phyloP scores from a whole-genome alignment of 1,140 invertebrate species.

The Samia ricini region DNA sequence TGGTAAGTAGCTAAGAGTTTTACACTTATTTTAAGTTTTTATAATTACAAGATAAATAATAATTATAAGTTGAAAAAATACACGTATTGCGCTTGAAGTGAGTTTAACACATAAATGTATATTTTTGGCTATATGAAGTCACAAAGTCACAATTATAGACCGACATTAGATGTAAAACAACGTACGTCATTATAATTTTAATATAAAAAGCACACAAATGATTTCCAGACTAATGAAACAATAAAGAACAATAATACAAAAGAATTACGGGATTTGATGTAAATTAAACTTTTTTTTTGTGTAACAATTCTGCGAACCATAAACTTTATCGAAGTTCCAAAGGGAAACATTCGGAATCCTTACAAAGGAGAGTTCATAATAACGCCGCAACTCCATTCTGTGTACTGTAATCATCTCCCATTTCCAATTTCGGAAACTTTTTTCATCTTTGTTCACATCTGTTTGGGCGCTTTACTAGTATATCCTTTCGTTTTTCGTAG shows the following conservation, averaged over 20 bases:
- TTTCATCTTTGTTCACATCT: conserved; percentile 72
- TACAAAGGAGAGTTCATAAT: conserved; percentile 63
- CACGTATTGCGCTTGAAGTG: too few relatives aligned
- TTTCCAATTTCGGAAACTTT: conserved; percentile 49
- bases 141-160: too few relatives aligned
- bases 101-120: too few relatives aligned
- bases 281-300: conserved; percentile 62
- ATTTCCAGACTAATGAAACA: conserved; percentile 9
- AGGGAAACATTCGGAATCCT: conserved; percentile 63
- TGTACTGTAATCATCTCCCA: conserved; percentile 64
- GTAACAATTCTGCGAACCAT: conserved; percentile 41
- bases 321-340: conserved; percentile 47
- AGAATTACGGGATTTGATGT: conserved; percentile 54
- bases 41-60: too few relatives aligned
- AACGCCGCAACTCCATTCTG: conserved; percentile 64
- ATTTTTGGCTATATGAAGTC: too few relatives aligned
- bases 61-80: too few relatives aligned
- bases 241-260: conserved; percentile 36
- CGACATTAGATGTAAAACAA: neutral
- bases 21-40: too few relatives aligned
- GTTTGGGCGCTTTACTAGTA: conserved; percentile 41
- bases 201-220: neutral
- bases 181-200: neutral
- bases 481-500: conserved; percentile 44
- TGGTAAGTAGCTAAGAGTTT: too few relatives aligned